These are phyloP conservation scores for Diachasma alloeum DNA, from an alignment of 1,140 invertebrate genomes.

Conservation along the genomic window DNA sequence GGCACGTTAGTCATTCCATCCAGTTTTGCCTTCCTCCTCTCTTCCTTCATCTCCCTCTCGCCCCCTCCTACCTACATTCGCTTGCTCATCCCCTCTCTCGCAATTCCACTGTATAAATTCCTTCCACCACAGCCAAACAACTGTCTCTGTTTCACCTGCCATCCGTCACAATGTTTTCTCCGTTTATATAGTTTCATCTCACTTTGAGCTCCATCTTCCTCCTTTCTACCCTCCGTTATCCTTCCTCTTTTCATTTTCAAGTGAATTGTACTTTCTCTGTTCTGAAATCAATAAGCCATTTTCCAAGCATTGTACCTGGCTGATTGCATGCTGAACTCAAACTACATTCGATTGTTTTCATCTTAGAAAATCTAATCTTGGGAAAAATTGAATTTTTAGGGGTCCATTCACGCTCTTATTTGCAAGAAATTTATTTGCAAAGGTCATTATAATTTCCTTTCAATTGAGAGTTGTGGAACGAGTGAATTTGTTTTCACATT, in stretches of 20 bases:
- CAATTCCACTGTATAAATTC: background rate
- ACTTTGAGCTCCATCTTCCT: background rate
- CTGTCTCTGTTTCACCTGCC: background rate
- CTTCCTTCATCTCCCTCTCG: slow-evolving; percentile 19
- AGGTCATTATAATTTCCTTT: too few relatives aligned
- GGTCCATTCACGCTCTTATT: too few relatives aligned
- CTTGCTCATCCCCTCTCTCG: background rate
- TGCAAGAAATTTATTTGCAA: too few relatives aligned
- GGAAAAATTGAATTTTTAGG: background rate
- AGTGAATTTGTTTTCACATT: too few relatives aligned
- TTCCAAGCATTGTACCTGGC: background rate
- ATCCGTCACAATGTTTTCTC: background rate
- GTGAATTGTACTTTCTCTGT: background rate
- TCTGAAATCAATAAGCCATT: slow-evolving; percentile 33
- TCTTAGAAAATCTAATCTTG: background rate
- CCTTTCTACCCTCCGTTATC: background rate
- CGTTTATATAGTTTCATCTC: background rate
- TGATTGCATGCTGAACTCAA: background rate
- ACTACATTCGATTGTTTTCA: background rate
- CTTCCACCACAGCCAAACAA: background rate
- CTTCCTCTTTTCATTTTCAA: background rate
- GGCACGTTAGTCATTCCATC: slow-evolving; percentile 30
- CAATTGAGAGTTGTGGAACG: too few relatives aligned
- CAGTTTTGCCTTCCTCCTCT: slow-evolving; percentile 21
- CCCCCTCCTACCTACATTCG: background rate